A percentile compares a stretch with the other conserved stretches of the same genome.
Conservation (phyloP, 2,888 invertebrate species). For the Pterostichus madidus region DNA sequence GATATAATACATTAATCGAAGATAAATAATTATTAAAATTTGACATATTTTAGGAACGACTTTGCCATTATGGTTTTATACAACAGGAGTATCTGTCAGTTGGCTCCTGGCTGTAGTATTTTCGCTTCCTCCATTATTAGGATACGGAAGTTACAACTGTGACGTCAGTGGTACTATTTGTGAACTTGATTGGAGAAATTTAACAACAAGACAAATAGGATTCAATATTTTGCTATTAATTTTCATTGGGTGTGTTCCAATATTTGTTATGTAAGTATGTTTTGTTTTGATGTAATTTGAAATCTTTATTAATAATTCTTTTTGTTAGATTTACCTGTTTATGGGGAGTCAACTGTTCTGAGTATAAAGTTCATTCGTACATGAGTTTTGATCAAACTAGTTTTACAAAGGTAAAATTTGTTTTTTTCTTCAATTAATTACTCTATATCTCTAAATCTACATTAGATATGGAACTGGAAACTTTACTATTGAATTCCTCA, state of each 20-base stretch:
- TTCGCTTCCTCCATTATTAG: slow-evolving; percentile 56
- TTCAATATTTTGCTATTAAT: slow-evolving; percentile 77
- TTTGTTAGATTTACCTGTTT: slow-evolving; percentile 68
- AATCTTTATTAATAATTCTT: not conserved
- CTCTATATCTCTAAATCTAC: too few relatives aligned
- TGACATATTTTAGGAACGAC: slow-evolving; percentile 1
- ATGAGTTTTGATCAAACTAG: slow-evolving; percentile 66
- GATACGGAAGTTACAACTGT: slow-evolving; percentile 76
- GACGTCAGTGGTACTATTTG: slow-evolving; percentile 79
- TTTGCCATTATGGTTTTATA: slow-evolving; percentile 55
- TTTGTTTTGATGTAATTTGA: not conserved
- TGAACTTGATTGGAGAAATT: slow-evolving; percentile 78
- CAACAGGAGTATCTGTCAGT: slow-evolving; percentile 16
- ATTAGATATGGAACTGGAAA: too few relatives aligned
- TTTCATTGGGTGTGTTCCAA: slow-evolving; percentile 77
- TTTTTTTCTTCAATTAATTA: too few relatives aligned
- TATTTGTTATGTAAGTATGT: slow-evolving; percentile 77
- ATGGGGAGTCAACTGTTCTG: slow-evolving; percentile 67
- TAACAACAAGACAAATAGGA: slow-evolving; percentile 77
- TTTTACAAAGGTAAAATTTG: slow-evolving; percentile 68
- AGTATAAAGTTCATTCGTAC: slow-evolving; percentile 58
- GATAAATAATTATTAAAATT: too few relatives aligned
- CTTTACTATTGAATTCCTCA: too few relatives aligned
- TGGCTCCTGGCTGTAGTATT: slow-evolving; percentile 54
- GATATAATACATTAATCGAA: too few relatives aligned